Base-by-base conservation (phyloP, 2,797 vertebrate genomes). In the Todus mexicanus region DNA sequence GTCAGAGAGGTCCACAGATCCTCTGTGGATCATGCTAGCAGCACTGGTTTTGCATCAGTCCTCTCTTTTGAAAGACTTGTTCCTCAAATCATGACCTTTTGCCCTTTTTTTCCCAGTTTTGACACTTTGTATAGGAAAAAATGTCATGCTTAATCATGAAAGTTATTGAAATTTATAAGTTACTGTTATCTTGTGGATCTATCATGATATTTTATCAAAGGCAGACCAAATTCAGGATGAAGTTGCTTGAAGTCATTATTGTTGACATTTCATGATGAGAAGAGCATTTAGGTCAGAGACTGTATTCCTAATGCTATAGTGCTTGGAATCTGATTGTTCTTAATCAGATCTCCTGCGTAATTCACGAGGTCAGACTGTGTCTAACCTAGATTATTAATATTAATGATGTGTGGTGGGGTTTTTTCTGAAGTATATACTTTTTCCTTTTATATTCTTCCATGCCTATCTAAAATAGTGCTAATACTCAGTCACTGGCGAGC, bases 311-410 rank as follows among this genome's bases (percentile, higher is more conserved):
- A 31, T 37, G 50, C 81, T 89, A 72, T 54, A 85, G 60, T 72
- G 22, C 68, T 94, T 95, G 64, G 84, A 96, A 95, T 96, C 87
- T 90, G 65, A 78, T 91, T 95, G 70, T 17, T 70, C 47, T 85
- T 94, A 94, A 95, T 95, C 88, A 92, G 29, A 79, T 64, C 79
- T 95, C 72, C 21, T 57, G 88, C 82, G 88, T 89, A 86, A 95
- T 87, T 93, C 61, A 86, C 22, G 35, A 94, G 74, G 53, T 84
- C 92, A 84, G 64, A 37, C 75, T 83, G 68, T 74, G 89, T 74
- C 95, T 92, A 93, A 80, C 79, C 95, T 89, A 90, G 61, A 66
- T 86, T 96, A 84, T 56, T 87, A 89, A 94, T 92, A 89, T 94
- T 95, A 90, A 87, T 80, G 37, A 10, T 35, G 5, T 40, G 31